Evolutionary conservation across 1,140 invertebrate species (phyloP).

Genomic region (Hypothenemus hampei): DNA sequence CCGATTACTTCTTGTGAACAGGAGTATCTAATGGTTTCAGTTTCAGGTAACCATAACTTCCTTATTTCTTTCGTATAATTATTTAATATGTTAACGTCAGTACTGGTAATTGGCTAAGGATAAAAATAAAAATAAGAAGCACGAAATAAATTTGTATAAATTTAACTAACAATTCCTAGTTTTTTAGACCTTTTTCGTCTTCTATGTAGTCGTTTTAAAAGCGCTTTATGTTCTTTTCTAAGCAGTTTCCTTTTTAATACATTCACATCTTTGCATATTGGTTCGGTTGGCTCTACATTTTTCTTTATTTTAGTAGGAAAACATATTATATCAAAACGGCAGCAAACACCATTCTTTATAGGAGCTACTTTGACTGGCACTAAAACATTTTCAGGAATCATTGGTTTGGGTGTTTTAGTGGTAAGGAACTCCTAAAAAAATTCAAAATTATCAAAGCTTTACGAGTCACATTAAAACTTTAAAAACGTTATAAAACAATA

Average conservation of each 20-base stretch:
- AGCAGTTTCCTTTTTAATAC: constrained; percentile 53
- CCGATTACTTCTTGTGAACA: constrained; percentile 67
- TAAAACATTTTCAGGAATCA: constrained; percentile 44
- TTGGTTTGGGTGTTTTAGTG: constrained; percentile 10
- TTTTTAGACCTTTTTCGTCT: constrained; percentile 51
- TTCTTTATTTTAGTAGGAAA: constrained; percentile 56
- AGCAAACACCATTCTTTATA: constrained; percentile 47
- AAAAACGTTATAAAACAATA: no score
- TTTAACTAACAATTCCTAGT: constrained; percentile 30
- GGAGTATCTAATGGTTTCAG: constrained; percentile 54
- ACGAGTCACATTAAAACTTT: no score
- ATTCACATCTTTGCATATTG: constrained; percentile 54
- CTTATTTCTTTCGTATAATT: constrained; percentile 59
- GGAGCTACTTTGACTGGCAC: constrained; percentile 52
- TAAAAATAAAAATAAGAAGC: constrained; percentile 20
- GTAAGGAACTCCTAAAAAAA: constrained; percentile 20
- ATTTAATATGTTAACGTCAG: constrained; percentile 43
- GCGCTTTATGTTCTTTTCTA: constrained; percentile 52
- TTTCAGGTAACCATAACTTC: constrained; percentile 62
- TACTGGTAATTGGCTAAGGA: constrained; percentile 41
- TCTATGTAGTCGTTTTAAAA: constrained; percentile 57
- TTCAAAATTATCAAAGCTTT: no score
- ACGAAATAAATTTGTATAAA: neutral
- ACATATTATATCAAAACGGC: constrained; percentile 59
- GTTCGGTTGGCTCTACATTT: constrained; percentile 53